Evolutionary conservation across 2,888 invertebrate species (phyloP), one percentile per base, ranked within the genome.

Genomic region (Leptarthrus brevirostris): DNA sequence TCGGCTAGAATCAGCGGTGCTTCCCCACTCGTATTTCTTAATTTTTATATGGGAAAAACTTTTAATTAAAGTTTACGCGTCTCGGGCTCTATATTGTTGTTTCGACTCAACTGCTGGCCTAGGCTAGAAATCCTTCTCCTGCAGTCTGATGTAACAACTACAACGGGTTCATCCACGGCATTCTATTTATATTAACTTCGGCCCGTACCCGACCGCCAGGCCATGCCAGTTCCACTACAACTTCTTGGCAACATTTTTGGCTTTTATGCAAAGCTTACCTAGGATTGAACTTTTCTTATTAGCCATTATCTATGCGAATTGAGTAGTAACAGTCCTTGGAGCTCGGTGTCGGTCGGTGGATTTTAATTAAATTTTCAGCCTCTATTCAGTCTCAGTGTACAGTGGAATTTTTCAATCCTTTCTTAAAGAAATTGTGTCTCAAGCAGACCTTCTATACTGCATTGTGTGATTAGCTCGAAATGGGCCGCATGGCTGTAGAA

Each of bases 41-140:
- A 76, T 76, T 76, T 76, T 74, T 76, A 74, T 75, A 74, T 71
- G 47, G 66, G 56, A 69, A 64, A 74, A 76, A 74, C 61, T 76
- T 76, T 76, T 76, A 76, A 76, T 76, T 76, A 73, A 76, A 76
- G 74, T 76, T 76, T 76, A 76, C 74, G 76, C 56, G 44, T 58
- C 56, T 56, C 72, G 72, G 72, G 47, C 44, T 64, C 14, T 47
- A 52, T 69, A 34, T 69, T 69, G 69, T 52, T 44, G 44, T 72
- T 72, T 40, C 47, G 47, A 30, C 54, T 56, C 56, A 71, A 36
- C 71, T 22, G 14, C 8, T 24, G 44, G 58, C 5, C 58, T 36
- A 34, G 36, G 34, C 34, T 52, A 30, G 20, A 44, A 69, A 69
- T 52, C 52, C 52, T 69, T 69, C 52, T 52, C 52, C 69, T 66